Conservation (phyloP, 1,140 invertebrate genomes). For the Ceratina japonica region DNA sequence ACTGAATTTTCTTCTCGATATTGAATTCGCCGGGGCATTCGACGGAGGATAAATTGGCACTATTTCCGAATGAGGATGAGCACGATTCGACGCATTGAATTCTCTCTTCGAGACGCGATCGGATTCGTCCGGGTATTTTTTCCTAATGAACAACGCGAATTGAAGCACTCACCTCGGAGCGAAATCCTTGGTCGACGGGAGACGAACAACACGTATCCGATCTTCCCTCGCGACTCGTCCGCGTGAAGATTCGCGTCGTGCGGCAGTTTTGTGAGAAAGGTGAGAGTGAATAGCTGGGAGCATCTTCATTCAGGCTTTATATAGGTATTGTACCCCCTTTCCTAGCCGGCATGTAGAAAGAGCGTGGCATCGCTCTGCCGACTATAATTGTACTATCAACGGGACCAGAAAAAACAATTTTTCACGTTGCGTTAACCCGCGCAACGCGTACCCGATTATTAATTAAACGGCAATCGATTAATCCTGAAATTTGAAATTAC, state of each 20-base stretch:
- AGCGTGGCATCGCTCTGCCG: conserved; percentile 69
- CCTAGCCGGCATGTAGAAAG: conserved; percentile 72
- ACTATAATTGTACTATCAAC: conserved; percentile 68
- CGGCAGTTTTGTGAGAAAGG: conserved; percentile 72
- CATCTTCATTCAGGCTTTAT: conserved; percentile 80
- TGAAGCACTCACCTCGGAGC: conserved; percentile 49
- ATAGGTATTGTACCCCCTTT: conserved; percentile 79
- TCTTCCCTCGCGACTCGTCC: conserved; percentile 61
- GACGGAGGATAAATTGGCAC: no score
- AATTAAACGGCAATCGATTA: no score
- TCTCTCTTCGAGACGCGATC: no score
- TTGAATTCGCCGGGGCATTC: no score
- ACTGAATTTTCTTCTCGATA: no score
- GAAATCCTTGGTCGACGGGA: conserved; percentile 52
- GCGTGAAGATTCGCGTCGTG: conserved; percentile 58
- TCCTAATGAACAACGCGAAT: not conserved
- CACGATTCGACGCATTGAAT: no score
- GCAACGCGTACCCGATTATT: conserved; percentile 14
- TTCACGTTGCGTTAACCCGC: conserved; percentile 25
- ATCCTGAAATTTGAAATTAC: no score
- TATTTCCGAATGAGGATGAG: no score
- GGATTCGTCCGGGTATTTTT: no score
- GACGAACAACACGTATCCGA: conserved; percentile 43
- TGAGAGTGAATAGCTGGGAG: conserved; percentile 79
- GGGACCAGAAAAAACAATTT: conserved; percentile 7